phyloP scores from a whole-genome alignment of 1,140 invertebrate species.

The Ephestia elutella region DNA sequence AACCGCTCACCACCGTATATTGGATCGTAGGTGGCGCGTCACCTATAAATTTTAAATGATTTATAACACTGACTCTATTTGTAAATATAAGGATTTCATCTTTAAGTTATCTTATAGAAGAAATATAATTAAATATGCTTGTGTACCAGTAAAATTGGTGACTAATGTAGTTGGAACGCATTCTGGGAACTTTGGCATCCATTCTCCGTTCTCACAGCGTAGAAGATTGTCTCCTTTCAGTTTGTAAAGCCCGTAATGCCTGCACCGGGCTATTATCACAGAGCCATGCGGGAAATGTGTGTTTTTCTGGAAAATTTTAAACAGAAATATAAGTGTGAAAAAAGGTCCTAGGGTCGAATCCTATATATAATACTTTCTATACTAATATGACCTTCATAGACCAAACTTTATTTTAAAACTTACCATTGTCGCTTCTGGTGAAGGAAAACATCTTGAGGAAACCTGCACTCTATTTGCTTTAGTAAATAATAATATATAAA shows the following conservation, averaged over 20 bases:
- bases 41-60: constrained; percentile 73
- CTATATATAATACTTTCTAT: too few species aligned
- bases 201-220: constrained; percentile 86
- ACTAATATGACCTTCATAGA: too few species aligned
- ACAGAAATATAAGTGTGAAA: too few species aligned
- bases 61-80: neutral
- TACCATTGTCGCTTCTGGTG: too few species aligned
- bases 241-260: constrained; percentile 88
- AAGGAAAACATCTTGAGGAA: too few species aligned
- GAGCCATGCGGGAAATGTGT: constrained; percentile 80
- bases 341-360: too few species aligned
- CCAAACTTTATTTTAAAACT: too few species aligned
- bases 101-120: too few species aligned
- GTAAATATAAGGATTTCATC: too few species aligned
- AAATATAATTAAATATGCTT: too few species aligned
- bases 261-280: constrained; percentile 81
- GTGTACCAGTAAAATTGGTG: constrained; percentile 86
- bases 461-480: too few species aligned
- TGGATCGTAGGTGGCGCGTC: constrained; percentile 89
- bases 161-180: constrained; percentile 85
- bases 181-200: constrained; percentile 82
- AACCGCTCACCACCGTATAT: constrained; percentile 85
- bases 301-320: constrained; percentile 39
- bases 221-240: constrained; percentile 78
- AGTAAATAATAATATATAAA: too few species aligned